phyloP scores from a whole-genome alignment of 1,140 invertebrate genomes.

The Drosophila obscura region DNA sequence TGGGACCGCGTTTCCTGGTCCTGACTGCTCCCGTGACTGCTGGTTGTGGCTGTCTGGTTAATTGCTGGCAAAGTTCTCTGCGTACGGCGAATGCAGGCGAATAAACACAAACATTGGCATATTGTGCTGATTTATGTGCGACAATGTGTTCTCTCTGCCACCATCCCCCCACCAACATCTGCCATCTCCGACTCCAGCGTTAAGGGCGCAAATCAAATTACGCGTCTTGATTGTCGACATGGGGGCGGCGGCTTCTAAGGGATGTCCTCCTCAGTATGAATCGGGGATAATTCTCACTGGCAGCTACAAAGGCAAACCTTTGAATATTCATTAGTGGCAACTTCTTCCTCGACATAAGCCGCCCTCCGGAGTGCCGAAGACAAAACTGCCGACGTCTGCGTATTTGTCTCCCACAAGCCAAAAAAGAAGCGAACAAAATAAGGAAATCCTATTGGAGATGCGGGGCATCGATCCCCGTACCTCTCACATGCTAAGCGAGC shows the following conservation, averaged over 20 bases:
- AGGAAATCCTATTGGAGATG: conserved; percentile 84
- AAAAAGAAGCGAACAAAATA: conserved; percentile 47
- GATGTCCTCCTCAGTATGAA: conserved; percentile 7
- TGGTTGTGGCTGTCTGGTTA: conserved; percentile 69
- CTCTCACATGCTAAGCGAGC: conserved; percentile 93
- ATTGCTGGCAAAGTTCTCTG: conserved; percentile 79
- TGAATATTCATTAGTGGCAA: conserved; percentile 78
- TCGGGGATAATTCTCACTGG: conserved; percentile 51
- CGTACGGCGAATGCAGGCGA: conserved; percentile 60
- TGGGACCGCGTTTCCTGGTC: conserved; percentile 30
- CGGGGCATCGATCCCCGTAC: conserved; percentile 92
- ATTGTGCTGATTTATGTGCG: conserved; percentile 83
- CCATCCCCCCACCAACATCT: neutral
- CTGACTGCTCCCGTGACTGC: conserved; percentile 25
- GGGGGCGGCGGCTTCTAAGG: conserved; percentile 51
- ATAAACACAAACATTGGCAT: conserved; percentile 83
- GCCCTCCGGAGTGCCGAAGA: conserved; percentile 34
- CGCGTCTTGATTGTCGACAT: conserved; percentile 76
- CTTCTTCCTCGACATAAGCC: conserved; percentile 49
- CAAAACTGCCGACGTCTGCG: conserved; percentile 75
- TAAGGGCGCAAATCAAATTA: conserved; percentile 73
- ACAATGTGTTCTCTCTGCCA: conserved; percentile 65
- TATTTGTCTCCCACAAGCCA: conserved; percentile 38
- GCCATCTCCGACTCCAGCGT: conserved; percentile 3
- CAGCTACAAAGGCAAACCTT: conserved; percentile 70